phyloP scores from a whole-genome alignment of 2,888 invertebrate genomes.

The Apotomis turbidana region DNA sequence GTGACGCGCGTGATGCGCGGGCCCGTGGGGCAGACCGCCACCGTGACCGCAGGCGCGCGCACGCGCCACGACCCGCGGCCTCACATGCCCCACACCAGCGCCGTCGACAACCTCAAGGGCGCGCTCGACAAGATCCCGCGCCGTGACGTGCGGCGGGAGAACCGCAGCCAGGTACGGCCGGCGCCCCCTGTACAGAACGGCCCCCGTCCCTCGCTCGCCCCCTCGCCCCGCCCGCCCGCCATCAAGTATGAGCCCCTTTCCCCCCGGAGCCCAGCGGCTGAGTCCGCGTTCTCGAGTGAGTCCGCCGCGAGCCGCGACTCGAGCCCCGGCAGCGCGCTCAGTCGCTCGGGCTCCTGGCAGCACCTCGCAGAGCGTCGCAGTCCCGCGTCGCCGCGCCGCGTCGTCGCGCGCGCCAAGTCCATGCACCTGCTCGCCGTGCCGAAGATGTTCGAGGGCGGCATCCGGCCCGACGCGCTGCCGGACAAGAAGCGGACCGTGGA shows the following conservation, averaged over 20 bases:
- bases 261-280: constrained; percentile 50
- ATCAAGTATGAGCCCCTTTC: constrained; percentile 43
- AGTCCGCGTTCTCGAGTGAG: constrained; percentile 66
- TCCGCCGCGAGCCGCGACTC: constrained; percentile 61
- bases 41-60: constrained; percentile 84
- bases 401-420: constrained; percentile 86
- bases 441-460: constrained; percentile 92
- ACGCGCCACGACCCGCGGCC: constrained; percentile 70
- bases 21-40: constrained; percentile 89
- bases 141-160: constrained; percentile 57
- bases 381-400: constrained; percentile 69
- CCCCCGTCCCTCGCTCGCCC: constrained; percentile 51
- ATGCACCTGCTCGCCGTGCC: constrained; percentile 89
- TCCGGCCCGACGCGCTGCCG: constrained; percentile 86
- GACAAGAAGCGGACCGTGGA: constrained; percentile 89
- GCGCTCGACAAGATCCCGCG: constrained; percentile 80
- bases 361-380: constrained; percentile 79
- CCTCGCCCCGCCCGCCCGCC: constrained; percentile 58
- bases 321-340: constrained; percentile 70
- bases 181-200: constrained; percentile 51
- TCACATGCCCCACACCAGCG: constrained; percentile 63
- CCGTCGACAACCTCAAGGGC: constrained; percentile 75
- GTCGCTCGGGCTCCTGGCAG: constrained; percentile 92
- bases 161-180: constrained; percentile 67
- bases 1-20: constrained; percentile 90